Evolutionary conservation across 2,797 vertebrate species (phyloP).

Genomic region (Hafferia zeledoni): DNA sequence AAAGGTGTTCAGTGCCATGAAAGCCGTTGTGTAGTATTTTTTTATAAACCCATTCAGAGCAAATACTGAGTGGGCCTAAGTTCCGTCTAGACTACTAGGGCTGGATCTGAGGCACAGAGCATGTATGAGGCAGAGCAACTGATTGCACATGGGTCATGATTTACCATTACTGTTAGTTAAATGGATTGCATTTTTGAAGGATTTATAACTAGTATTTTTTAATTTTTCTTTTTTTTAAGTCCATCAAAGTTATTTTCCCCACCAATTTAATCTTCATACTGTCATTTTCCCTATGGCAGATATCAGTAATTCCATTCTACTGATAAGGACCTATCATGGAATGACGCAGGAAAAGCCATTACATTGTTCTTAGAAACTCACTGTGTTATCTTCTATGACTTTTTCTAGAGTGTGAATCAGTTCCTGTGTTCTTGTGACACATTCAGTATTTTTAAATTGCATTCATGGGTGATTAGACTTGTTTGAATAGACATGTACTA

Average conservation of each 20-base stretch:
- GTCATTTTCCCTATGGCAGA: not conserved
- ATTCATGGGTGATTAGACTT: not conserved
- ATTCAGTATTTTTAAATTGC: not conserved
- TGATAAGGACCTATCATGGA: not conserved
- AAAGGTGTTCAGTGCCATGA: not conserved
- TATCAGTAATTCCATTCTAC: not conserved
- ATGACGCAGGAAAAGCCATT: not conserved
- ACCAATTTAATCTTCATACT: not conserved
- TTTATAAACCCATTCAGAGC: not conserved
- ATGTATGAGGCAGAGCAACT: not conserved
- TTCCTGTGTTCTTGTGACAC: not conserved
- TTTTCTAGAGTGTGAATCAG: not conserved
- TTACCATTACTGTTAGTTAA: not conserved
- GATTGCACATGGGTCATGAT: not conserved
- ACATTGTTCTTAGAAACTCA: not conserved
- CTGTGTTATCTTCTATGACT: not conserved
- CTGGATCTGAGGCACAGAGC: not conserved
- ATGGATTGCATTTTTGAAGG: not conserved
- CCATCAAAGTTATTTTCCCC: not conserved
- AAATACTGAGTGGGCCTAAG: not conserved
- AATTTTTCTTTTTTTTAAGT: not conserved
- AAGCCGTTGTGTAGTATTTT: not conserved
- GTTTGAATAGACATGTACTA: not conserved
- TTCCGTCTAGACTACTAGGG: not conserved
- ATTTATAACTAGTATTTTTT: not conserved